Percentiles rank a stretch among this genome's conserved stretches.
These are phyloP conservation scores for Oophaga sylvatica DNA, from an alignment of 2,797 vertebrate species.

Conservation along the genomic window DNA sequence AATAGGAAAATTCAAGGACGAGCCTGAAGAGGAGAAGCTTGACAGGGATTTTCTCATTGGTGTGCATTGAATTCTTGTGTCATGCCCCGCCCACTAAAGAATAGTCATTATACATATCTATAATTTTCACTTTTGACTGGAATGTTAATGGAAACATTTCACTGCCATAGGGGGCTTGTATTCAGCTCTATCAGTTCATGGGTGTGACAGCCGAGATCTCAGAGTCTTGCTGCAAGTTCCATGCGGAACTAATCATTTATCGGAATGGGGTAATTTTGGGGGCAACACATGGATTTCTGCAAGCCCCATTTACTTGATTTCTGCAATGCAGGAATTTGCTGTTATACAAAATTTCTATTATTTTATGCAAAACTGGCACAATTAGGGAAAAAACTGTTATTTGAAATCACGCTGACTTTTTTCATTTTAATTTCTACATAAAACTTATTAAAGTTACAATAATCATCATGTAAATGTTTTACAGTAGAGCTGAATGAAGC, in stretches of 20 bases:
- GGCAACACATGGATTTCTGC: background rate
- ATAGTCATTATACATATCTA: too few species aligned
- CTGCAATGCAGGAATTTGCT: too few species aligned
- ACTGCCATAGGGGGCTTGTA: background rate
- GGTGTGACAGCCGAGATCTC: background rate
- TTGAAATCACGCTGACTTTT: background rate
- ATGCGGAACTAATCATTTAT: background rate
- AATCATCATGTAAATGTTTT: background rate
- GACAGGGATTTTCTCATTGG: too few species aligned
- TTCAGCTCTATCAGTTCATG: background rate
- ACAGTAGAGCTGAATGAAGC: background rate
- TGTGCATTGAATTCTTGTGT: too few species aligned
- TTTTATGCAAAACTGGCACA: too few species aligned
- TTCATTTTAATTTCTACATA: background rate
- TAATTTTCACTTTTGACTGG: too few species aligned
- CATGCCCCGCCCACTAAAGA: too few species aligned
- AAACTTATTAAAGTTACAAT: background rate
- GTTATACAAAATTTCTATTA: too few species aligned
- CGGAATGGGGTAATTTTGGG: background rate
- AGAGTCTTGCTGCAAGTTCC: background rate
- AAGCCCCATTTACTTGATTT: background rate
- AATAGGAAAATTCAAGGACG: too few species aligned
- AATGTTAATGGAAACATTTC: too few species aligned
- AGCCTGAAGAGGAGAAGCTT: too few species aligned
- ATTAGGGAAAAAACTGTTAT: background rate